These are phyloP conservation scores for Mormyrus hasselquistii DNA, from an alignment of 2,797 vertebrate species.

Conservation along the genomic window DNA sequence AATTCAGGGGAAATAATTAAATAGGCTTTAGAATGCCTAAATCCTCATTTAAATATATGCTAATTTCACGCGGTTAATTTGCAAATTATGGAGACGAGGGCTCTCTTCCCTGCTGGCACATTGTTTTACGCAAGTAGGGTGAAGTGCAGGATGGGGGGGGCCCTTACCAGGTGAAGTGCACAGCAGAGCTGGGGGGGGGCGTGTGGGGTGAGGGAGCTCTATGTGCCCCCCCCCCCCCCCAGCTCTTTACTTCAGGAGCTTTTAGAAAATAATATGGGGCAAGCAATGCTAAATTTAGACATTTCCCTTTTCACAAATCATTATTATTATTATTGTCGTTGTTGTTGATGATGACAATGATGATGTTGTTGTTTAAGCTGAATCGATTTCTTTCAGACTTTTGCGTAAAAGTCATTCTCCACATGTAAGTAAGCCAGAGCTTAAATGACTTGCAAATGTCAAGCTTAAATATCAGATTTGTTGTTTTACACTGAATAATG, in stretches of 20 bases:
- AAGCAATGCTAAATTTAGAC: background rate
- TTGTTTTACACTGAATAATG: background rate
- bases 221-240: background rate
- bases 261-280: background rate
- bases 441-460: conserved; percentile 1
- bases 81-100: conserved; percentile 60
- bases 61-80: conserved; percentile 66
- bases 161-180: conserved; percentile 13
- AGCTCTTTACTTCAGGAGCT: background rate
- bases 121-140: conserved; percentile 40
- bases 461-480: background rate
- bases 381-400: background rate
- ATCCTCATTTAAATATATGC: conserved; percentile 72
- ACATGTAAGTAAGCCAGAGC: background rate
- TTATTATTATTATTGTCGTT: background rate
- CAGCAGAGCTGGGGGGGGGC: background rate
- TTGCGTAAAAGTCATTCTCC: background rate
- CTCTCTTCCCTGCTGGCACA: conserved; percentile 43
- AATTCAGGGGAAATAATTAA: conserved; percentile 62
- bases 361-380: background rate
- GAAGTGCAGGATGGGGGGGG: background rate
- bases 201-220: background rate
- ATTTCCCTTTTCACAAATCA: background rate
- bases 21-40: conserved; percentile 60
- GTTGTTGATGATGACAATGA: background rate